A percentile compares a stretch with the other conserved stretches of the same genome.
phyloP scores from a whole-genome alignment of 2,113 vertebrate species.

The human region DNA sequence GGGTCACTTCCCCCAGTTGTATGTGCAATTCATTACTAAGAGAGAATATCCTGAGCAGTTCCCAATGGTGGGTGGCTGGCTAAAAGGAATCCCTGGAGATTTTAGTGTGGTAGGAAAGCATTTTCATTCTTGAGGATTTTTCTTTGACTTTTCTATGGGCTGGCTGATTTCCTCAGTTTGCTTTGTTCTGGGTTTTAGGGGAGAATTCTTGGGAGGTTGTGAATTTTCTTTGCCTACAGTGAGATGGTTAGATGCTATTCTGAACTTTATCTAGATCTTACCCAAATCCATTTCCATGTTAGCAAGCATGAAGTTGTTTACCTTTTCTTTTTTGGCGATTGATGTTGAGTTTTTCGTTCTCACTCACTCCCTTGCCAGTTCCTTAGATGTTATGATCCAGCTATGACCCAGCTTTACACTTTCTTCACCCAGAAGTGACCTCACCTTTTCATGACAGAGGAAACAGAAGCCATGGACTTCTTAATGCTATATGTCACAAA shows the following conservation, averaged over 20 bases:
- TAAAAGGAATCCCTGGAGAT: not conserved
- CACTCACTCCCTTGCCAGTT: not conserved
- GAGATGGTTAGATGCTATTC: not conserved
- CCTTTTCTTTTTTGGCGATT: not conserved
- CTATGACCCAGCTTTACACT: not conserved
- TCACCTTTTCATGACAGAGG: not conserved
- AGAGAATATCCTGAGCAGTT: not conserved
- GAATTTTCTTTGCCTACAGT: not conserved
- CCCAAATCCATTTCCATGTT: not conserved
- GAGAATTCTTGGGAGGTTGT: not conserved
- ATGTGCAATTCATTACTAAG: not conserved
- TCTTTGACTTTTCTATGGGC: not conserved
- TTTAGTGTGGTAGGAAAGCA: not conserved
- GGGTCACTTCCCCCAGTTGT: not conserved
- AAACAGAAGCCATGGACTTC: not conserved
- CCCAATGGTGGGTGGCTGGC: not conserved
- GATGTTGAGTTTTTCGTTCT: not conserved
- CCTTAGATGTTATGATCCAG: not conserved
- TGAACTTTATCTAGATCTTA: not conserved
- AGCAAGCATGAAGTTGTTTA: not conserved
- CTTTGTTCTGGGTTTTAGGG: not conserved
- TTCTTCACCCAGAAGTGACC: slow-evolving; percentile 41
- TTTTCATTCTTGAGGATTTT: not conserved
- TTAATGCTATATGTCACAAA: not conserved
- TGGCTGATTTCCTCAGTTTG: not conserved